Conservation (phyloP, 2,113 vertebrate genomes). For the Ovis canadensis region DNA sequence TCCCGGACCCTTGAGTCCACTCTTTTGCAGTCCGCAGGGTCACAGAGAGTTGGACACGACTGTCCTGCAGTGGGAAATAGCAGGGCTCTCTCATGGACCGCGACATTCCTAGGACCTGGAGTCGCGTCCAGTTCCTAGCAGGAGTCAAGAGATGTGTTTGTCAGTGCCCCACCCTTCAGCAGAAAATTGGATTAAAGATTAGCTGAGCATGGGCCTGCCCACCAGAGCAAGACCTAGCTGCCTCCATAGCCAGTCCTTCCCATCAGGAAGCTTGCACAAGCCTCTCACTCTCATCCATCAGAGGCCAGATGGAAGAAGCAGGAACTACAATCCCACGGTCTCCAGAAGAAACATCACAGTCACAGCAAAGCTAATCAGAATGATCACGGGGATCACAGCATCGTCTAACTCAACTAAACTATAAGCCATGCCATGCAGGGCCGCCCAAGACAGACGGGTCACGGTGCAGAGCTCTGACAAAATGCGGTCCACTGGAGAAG, state of each 20-base stretch:
- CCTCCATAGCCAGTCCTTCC: not conserved
- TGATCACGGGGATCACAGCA: not conserved
- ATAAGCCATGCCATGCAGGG: not conserved
- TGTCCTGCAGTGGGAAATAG: fast-evolving
- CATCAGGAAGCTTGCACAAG: not conserved
- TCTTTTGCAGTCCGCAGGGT: fast-evolving
- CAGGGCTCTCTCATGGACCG: fast-evolving
- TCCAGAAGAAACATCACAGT: not conserved
- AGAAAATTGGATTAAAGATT: not conserved
- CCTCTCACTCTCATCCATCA: not conserved
- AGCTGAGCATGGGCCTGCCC: not conserved
- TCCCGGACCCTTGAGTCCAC: fast-evolving
- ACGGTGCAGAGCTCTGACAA: not conserved
- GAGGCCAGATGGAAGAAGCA: not conserved
- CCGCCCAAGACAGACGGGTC: not conserved
- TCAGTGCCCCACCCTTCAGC: not conserved
- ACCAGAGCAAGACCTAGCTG: not conserved
- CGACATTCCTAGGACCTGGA: not conserved
- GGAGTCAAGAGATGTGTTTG: fast-evolving
- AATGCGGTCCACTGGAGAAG: not conserved
- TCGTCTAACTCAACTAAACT: not conserved
- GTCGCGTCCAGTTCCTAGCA: fast-evolving
- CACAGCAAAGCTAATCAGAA: not conserved
- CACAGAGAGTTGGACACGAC: too few relatives aligned
- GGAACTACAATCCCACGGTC: not conserved